Evolutionary conservation across 2,113 vertebrate species (phyloP).

Genomic region (Lanius collurio): DNA sequence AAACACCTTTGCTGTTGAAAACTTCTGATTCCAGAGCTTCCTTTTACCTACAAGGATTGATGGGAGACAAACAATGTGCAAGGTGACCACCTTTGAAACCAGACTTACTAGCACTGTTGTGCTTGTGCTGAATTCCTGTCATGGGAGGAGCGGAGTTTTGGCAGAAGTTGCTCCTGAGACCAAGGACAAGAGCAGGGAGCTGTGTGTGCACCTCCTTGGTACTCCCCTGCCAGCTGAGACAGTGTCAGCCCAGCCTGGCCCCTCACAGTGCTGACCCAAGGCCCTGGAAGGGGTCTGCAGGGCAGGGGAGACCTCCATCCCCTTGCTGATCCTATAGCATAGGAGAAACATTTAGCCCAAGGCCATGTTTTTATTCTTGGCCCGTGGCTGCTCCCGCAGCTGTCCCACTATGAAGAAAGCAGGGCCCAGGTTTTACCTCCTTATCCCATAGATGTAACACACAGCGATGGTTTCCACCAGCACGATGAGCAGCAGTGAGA

Average conservation of each 20-base stretch:
- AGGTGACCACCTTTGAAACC: neutral
- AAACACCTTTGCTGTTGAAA: neutral
- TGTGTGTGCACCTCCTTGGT: fast-evolving
- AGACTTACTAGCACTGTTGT: neutral
- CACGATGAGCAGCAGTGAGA: conserved; percentile 89
- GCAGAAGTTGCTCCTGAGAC: neutral
- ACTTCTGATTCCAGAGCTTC: neutral
- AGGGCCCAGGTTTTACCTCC: conserved; percentile 72
- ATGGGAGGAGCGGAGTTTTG: neutral
- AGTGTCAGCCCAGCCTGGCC: neutral
- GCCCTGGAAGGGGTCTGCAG: neutral
- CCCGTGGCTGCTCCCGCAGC: fast-evolving
- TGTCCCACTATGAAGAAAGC: neutral
- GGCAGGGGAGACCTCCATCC: neutral
- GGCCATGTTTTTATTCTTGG: neutral
- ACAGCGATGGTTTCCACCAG: conserved; percentile 84
- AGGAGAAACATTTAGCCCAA: neutral
- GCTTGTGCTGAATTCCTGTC: fast-evolving
- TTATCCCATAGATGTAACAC: conserved; percentile 89
- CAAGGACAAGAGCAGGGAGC: neutral
- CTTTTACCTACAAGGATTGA: neutral
- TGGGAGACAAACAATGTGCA: fast-evolving
- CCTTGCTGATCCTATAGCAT: neutral
- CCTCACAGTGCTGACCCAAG: neutral
- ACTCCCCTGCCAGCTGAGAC: neutral